These are phyloP conservation scores for Lepus oiostolus DNA, from an alignment of 2,797 vertebrate species.

Conservation along the genomic window DNA sequence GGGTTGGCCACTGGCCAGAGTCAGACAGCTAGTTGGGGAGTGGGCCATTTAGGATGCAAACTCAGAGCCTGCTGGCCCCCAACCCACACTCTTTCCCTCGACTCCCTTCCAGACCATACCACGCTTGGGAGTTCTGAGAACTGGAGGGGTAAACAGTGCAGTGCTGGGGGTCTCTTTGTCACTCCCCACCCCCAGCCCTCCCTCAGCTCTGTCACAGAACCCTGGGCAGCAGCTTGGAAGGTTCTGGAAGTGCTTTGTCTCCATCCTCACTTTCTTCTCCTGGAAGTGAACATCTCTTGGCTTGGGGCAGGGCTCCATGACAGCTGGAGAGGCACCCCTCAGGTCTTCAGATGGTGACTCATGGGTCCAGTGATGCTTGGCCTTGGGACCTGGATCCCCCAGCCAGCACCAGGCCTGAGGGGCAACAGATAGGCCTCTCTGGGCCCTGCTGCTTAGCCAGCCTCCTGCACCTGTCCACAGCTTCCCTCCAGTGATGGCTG, in stretches of 20 bases:
- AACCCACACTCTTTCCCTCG: background rate
- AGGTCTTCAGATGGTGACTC: background rate
- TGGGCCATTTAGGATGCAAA: background rate
- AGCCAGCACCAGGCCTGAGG: slow-evolving; percentile 43
- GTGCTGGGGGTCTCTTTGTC: background rate
- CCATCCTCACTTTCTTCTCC: background rate
- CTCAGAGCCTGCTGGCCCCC: background rate
- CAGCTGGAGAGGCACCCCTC: background rate
- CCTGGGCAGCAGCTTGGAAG: background rate
- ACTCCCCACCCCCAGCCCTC: no score
- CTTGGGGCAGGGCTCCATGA: background rate
- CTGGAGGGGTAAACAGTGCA: background rate
- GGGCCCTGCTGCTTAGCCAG: background rate
- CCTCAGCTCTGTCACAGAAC: background rate
- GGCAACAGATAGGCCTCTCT: slow-evolving; percentile 58
- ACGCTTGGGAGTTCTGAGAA: background rate
- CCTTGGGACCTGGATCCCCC: background rate
- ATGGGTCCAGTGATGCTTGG: fast-evolving
- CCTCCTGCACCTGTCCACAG: slow-evolving; percentile 48
- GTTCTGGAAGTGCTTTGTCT: background rate
- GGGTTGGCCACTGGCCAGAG: background rate
- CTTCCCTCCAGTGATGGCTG: background rate
- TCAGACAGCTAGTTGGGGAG: background rate
- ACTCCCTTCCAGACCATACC: background rate
- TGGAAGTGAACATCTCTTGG: background rate